phyloP scores from a whole-genome alignment of 1,140 invertebrate genomes.

The Diachasmimorpha longicaudata region DNA sequence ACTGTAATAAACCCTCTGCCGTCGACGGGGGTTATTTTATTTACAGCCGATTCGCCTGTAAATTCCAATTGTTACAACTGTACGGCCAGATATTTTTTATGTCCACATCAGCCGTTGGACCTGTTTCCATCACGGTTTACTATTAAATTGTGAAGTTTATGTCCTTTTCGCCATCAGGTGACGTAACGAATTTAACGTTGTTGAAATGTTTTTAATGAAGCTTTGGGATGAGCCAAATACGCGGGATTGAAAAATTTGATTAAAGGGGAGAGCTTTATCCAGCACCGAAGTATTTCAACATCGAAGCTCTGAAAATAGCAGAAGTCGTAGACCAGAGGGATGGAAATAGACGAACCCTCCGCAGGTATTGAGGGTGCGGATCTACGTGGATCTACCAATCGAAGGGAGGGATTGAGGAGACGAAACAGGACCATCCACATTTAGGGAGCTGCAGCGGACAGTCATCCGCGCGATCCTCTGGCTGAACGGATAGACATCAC shows the following conservation, averaged over 20 bases:
- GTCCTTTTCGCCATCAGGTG: background rate
- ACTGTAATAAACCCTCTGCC: background rate
- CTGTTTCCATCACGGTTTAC: background rate
- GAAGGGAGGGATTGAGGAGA: too few species aligned
- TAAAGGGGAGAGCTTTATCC: too few species aligned
- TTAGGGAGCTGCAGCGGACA: too few species aligned
- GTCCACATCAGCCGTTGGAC: background rate
- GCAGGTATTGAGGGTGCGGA: too few species aligned
- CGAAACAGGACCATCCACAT: too few species aligned
- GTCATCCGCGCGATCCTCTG: too few species aligned
- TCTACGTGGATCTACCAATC: too few species aligned
- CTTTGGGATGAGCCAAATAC: background rate
- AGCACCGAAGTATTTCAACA: too few species aligned
- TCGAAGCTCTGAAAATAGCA: too few species aligned
- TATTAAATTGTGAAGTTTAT: background rate
- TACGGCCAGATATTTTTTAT: background rate
- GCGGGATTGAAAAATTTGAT: background rate
- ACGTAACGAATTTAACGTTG: background rate
- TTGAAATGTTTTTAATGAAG: background rate
- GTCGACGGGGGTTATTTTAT: background rate
- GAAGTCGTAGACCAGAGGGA: too few species aligned
- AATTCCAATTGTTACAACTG: background rate
- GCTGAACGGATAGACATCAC: too few species aligned
- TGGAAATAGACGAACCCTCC: too few species aligned
- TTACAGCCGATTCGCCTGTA: background rate